These are phyloP conservation scores for Atherinomorus stipes DNA, from an alignment of 2,113 vertebrate species.

Conservation along the genomic window DNA sequence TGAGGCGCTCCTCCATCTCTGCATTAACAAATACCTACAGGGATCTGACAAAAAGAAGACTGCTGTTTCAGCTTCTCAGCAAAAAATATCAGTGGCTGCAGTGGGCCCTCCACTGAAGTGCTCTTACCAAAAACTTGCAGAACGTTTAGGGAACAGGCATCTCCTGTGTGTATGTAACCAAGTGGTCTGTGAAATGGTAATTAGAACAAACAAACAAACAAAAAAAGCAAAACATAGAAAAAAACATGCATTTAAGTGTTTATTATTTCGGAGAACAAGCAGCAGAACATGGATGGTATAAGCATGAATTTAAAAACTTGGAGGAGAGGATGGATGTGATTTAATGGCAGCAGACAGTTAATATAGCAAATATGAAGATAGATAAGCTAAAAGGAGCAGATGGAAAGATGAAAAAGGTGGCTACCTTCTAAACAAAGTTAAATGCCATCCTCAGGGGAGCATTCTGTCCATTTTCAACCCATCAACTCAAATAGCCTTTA, in stretches of 20 bases:
- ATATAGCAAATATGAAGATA: conserved; percentile 31
- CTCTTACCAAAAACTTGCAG: conserved; percentile 36
- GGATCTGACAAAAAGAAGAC: conserved; percentile 66
- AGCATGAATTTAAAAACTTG: conserved; percentile 5
- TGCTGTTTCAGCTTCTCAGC: conserved; percentile 65
- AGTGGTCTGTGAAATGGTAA: conserved; percentile 42
- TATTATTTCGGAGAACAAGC: conserved; percentile 1
- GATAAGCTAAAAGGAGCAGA: conserved; percentile 51
- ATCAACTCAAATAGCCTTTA: conserved; percentile 23
- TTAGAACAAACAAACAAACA: conserved; percentile 30
- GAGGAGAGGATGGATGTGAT: conserved; percentile 29
- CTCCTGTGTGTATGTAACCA: conserved; percentile 42
- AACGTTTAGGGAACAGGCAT: conserved; percentile 45
- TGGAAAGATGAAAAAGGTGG: conserved; percentile 43
- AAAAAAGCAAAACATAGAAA: background rate
- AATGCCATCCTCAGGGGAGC: conserved; percentile 22
- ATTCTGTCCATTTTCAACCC: conserved; percentile 7
- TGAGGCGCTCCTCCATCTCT: conserved; percentile 67
- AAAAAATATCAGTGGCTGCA: conserved; percentile 53
- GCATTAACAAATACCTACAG: conserved; percentile 76
- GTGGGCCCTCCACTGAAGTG: conserved; percentile 15
- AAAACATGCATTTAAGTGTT: conserved; percentile 18
- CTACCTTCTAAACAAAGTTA: conserved; percentile 41
- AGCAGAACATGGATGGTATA: background rate
- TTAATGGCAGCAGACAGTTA: conserved; percentile 32